Conservation (phyloP, 2,888 invertebrate species). For the Drosophila diplacantha region DNA sequence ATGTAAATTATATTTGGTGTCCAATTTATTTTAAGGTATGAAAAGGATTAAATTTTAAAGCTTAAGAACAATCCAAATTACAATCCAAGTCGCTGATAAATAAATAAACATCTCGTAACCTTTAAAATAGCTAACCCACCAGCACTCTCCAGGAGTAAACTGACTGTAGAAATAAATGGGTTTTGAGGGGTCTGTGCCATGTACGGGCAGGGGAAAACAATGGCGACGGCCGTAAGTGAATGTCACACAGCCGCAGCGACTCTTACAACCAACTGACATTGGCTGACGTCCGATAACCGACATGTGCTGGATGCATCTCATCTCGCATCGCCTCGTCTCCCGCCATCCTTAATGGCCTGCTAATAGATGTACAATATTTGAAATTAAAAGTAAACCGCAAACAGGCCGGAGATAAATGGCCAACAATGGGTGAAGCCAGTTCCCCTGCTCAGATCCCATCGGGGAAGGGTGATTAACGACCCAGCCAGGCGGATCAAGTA, state of each 20-base stretch:
- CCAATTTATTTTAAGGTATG: neutral
- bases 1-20: too few relatives aligned
- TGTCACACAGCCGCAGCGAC: constrained; percentile 54
- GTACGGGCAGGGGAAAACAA: constrained; percentile 46
- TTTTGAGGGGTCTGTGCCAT: constrained; percentile 9
- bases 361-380: constrained; percentile 59
- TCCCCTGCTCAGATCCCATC: constrained; percentile 10
- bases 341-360: constrained; percentile 45
- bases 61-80: too few relatives aligned
- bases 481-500: constrained; percentile 8
- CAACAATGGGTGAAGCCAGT: constrained; percentile 29
- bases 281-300: constrained; percentile 60
- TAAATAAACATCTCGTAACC: too few relatives aligned
- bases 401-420: constrained; percentile 54
- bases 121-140: neutral
- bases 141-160: neutral
- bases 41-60: too few relatives aligned
- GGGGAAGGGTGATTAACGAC: constrained; percentile 39
- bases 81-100: too few relatives aligned
- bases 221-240: constrained; percentile 57
- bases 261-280: constrained; percentile 47
- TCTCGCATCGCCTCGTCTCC: constrained; percentile 30
- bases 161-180: constrained; percentile 8
- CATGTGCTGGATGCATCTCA: constrained; percentile 62
- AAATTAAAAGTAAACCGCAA: constrained; percentile 63